A percentile compares a stretch with the other conserved stretches of the same genome.
Evolutionary conservation across 2,797 vertebrate genomes (phyloP).

Genomic region (Phylloscopus collybita): DNA sequence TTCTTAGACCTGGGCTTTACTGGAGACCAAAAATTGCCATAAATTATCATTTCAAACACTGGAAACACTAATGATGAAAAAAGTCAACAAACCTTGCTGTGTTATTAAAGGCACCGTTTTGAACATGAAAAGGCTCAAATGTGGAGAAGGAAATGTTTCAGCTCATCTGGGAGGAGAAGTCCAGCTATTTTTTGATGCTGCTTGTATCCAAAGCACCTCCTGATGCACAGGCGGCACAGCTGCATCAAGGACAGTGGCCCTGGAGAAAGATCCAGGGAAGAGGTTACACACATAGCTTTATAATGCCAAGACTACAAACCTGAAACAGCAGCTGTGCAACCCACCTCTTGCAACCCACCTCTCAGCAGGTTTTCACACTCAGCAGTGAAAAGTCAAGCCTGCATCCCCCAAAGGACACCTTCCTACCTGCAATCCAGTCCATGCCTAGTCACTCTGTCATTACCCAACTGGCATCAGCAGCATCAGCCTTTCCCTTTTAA

Average conservation of each 20-base stretch:
- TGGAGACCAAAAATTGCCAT: not conserved
- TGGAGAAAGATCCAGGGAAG: conserved; percentile 64
- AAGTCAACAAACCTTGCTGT: conserved; percentile 6
- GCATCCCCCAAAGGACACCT: not conserved
- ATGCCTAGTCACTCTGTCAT: not conserved
- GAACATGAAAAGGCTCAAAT: conserved; percentile 41
- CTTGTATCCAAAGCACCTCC: conserved; percentile 80
- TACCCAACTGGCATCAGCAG: not conserved
- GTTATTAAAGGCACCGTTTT: not conserved
- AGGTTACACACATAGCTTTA: not conserved
- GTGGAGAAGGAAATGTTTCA: conserved; percentile 83
- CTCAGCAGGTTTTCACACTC: accelerated
- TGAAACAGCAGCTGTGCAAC: not conserved
- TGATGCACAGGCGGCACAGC: conserved; percentile 84
- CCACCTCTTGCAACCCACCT: not conserved
- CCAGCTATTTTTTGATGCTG: conserved; percentile 77
- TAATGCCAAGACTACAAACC: not conserved
- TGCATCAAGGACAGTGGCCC: conserved; percentile 82
- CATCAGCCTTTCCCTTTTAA: not conserved
- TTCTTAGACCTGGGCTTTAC: not conserved
- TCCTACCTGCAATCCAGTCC: not conserved
- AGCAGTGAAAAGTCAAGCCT: not conserved
- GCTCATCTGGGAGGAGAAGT: conserved; percentile 79
- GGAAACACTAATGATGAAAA: not conserved
- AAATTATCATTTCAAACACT: not conserved